A percentile compares a stretch with the other conserved stretches of the same genome.
Evolutionary conservation across 2,113 vertebrate species (phyloP).

Genomic region (Cygnus atratus): DNA sequence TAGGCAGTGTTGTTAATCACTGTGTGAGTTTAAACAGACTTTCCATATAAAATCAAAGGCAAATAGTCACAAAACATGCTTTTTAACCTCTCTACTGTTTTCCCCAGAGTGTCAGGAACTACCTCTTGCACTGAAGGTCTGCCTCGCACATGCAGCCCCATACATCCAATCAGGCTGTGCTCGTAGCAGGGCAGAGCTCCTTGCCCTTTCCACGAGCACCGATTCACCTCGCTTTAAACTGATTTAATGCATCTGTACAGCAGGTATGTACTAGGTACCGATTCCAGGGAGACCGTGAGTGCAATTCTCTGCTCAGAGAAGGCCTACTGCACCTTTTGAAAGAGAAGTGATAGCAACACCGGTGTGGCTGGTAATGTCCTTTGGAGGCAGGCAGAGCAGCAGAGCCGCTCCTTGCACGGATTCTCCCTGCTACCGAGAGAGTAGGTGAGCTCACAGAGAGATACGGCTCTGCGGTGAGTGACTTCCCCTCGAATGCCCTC

Average conservation of each 20-base stretch:
- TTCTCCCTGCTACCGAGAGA: accelerated
- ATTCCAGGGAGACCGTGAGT: background rate
- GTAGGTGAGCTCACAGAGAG: background rate
- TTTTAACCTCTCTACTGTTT: background rate
- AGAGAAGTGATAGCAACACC: background rate
- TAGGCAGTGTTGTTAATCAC: background rate
- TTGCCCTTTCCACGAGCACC: background rate
- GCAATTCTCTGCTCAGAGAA: background rate
- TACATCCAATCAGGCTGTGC: background rate
- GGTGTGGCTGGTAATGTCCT: accelerated
- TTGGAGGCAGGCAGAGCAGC: accelerated
- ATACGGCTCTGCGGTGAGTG: background rate
- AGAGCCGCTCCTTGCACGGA: background rate
- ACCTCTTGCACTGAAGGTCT: background rate
- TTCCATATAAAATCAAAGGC: background rate
- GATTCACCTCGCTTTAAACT: background rate
- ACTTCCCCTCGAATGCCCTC: conserved; percentile 53
- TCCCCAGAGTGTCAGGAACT: background rate
- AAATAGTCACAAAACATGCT: background rate
- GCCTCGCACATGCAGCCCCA: background rate
- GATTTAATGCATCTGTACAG: background rate
- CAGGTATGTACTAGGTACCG: background rate
- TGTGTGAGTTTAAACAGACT: background rate
- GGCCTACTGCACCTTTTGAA: background rate
- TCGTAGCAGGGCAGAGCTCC: background rate